Base-by-base conservation (phyloP, 2,797 vertebrate species). In the Hoplostethus mediterraneus region DNA sequence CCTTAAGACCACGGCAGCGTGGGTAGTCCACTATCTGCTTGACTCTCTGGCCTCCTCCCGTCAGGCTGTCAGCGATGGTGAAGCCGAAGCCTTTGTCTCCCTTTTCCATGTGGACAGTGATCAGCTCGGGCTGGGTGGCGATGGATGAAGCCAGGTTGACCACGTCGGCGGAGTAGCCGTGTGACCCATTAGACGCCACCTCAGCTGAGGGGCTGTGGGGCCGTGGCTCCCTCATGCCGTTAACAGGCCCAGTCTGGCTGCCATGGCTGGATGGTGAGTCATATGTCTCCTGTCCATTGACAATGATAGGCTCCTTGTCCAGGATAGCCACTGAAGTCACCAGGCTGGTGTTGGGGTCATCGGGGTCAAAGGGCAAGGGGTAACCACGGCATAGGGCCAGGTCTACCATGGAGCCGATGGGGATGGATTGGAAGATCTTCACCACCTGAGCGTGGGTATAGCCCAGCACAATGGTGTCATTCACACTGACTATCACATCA, bases 381-480 rank as follows among this genome's bases (percentile, higher is more conserved):
- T 99, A 99, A 69, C 98, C 98, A 36, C 98, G 96, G 92, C 98
- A 99, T 86, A 99, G 95, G 80, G 98, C 96, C 14, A 99, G 95
- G 93, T 98, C 97, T 89, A 99, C 98, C 57, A 96, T 97, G 93
- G 97, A 97, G 75, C 98, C 97, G 0, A 99, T 99, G 58, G 98
- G 98, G 87, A 99, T 99, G 83, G 98, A 98, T 88, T 99, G 98
- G 94, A 99, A 99, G 94, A 99, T 99, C 92, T 99, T 99, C 82
- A 99, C 98, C 80, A 99, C 98, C 90, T 99, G 97, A 57, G 98
- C 98, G 1, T 99, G 98, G 0, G 98, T 99, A 93, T 99, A 97
- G 72, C 98, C 98, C 90, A 99, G 94, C 73, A 99, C 98, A 4
- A 98, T 97, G 71, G 95, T 97, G 81, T 98, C 97, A 0, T 99